Evolutionary conservation across 2,797 vertebrate species (phyloP).

Genomic region (Hypotaenidia okinawae): DNA sequence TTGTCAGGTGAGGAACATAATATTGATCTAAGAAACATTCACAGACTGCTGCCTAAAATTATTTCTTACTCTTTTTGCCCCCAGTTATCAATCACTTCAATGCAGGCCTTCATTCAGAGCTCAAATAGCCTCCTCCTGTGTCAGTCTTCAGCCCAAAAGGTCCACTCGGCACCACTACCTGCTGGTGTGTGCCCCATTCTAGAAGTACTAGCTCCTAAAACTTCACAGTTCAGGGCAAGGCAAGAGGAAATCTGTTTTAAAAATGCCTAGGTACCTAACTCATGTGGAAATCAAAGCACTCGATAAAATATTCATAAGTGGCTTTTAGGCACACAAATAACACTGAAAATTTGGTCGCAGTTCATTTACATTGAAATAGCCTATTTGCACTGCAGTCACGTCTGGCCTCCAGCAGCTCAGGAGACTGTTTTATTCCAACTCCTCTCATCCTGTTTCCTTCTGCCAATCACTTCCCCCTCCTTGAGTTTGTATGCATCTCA

Average conservation of each 20-base stretch:
- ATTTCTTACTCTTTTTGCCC: neutral
- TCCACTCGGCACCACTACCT: too few species aligned
- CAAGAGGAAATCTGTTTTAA: neutral
- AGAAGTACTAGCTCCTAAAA: neutral
- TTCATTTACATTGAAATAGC: neutral
- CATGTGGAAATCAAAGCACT: neutral
- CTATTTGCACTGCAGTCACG: neutral
- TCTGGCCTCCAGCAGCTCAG: neutral
- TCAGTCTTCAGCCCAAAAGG: neutral
- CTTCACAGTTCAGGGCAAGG: neutral
- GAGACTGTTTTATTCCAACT: neutral
- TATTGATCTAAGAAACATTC: neutral
- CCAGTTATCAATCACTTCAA: neutral
- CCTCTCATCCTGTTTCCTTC: neutral
- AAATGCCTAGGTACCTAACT: neutral
- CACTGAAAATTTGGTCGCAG: neutral
- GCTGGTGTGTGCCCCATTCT: neutral
- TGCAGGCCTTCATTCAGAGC: neutral
- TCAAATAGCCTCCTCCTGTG: neutral
- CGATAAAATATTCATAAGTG: neutral
- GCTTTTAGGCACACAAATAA: neutral
- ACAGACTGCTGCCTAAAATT: neutral
- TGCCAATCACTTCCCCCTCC: neutral
- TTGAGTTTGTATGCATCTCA: neutral
- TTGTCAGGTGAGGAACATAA: constrained; percentile 1